Evolutionary conservation across 2,113 vertebrate species (phyloP).

Genomic region (Rhinopomastus cyanomelas): DNA sequence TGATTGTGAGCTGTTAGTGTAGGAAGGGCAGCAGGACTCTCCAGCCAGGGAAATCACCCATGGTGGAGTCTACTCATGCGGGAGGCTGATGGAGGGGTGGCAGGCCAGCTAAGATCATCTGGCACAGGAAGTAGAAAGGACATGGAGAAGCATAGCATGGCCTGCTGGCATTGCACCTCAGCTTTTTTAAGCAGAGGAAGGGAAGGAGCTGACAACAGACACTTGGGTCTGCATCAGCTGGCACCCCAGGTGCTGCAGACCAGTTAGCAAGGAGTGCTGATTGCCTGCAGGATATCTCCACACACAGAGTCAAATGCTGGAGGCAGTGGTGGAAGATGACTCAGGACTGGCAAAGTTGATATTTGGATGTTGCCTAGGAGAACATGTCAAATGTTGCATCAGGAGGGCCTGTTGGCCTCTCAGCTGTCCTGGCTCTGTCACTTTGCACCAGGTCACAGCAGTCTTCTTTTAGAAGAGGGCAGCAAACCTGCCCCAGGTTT

Average conservation of each 20-base stretch:
- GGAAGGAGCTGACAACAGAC: not conserved
- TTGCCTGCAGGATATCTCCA: not conserved
- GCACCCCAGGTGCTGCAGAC: not conserved
- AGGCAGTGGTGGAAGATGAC: not conserved
- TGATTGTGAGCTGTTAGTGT: not conserved
- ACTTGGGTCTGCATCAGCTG: not conserved
- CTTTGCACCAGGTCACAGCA: not conserved
- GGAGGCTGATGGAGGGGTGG: not conserved
- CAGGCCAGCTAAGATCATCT: not conserved
- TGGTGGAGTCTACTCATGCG: accelerated
- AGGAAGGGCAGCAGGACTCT: not conserved
- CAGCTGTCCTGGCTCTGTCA: not conserved
- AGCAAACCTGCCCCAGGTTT: not conserved
- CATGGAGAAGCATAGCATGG: not conserved
- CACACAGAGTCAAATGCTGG: not conserved
- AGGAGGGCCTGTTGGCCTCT: not conserved
- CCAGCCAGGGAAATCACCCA: not conserved
- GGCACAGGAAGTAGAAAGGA: not conserved
- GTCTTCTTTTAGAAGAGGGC: not conserved
- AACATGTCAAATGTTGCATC: not conserved
- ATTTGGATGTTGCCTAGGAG: not conserved
- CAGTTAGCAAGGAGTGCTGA: not conserved
- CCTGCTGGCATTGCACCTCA: not conserved
- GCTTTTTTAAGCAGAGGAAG: not conserved
- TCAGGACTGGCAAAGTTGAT: not conserved